Conservation (phyloP, 2,797 vertebrate genomes). For the Leptoclinus maculatus region DNA sequence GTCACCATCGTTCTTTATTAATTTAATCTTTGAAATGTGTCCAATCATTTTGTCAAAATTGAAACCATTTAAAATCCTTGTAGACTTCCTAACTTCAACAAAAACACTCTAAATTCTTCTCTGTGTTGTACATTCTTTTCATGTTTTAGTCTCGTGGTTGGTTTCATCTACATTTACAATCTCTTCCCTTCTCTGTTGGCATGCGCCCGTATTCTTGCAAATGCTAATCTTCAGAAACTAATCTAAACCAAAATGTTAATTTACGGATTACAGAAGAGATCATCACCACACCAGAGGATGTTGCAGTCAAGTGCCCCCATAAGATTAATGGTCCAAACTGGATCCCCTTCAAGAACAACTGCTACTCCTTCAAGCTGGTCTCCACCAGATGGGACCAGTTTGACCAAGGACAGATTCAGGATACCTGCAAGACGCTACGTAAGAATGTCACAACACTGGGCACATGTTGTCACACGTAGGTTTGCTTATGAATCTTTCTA, state of each 20-base stretch:
- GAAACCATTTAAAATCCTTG: neutral
- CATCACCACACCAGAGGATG: slow-evolving; percentile 72
- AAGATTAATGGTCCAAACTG: slow-evolving; percentile 91
- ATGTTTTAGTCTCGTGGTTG: neutral
- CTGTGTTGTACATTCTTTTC: neutral
- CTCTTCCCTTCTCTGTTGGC: neutral
- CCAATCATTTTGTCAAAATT: neutral
- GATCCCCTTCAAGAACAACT: slow-evolving; percentile 94
- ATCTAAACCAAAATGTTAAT: neutral
- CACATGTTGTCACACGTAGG: neutral
- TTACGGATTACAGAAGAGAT: slow-evolving; percentile 78
- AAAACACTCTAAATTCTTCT: neutral
- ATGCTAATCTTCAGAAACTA: neutral
- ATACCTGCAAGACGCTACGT: slow-evolving; percentile 89
- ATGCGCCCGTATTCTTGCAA: neutral
- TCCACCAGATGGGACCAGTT: slow-evolving; percentile 82
- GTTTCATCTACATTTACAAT: neutral
- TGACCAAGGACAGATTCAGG: slow-evolving; percentile 67
- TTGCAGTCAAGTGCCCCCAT: slow-evolving; percentile 88
- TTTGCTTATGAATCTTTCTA: neutral
- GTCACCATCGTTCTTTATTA: neutral
- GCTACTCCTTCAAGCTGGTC: slow-evolving; percentile 90
- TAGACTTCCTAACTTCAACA: neutral
- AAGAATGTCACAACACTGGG: slow-evolving; percentile 52
- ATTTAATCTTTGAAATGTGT: neutral